Base-by-base conservation (phyloP, 2,888 invertebrate genomes). In the Parnassius glacialis region DNA sequence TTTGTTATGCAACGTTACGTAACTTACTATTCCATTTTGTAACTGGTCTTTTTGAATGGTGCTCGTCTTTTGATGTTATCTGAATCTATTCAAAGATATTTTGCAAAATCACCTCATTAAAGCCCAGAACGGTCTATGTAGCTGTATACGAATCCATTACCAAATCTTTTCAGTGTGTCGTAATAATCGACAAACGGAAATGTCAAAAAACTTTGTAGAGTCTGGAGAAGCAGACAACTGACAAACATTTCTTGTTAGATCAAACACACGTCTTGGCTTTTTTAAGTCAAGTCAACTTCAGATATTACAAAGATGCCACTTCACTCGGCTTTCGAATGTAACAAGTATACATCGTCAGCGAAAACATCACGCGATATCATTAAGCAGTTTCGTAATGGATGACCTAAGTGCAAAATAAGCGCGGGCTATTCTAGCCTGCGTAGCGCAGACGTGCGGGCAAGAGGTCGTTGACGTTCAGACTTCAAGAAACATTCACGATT, bases 371-470 rank as follows among this genome's bases (percentile, higher is more conserved):
- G 16, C n/a, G 48, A 48, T 59, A 45, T 59, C 52, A 52, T 42
- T n/a, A 42, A 52, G 51, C 20, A 41, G 45, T 61, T 25, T 57
- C 61, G 48, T 44, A 61, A 61, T 20, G 52, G 56, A 56, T 56
- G 61, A 61, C 50, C 61, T 56, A 44, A 59, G 53, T 53, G 59
- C 41, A 20, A 54, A 48, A 12, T 41, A 16, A 12, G 42, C 51
- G 51, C 25, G 51, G 9, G 20, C 44, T 57, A 41, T 52, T 56
- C 61, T 56, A 51, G 51, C 50, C 61, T 42, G 50, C 10, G 20
- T 13, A 16, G 11, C 34, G 52, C 45, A 10, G 20, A 12, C 51
- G 25, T 43, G 12, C 52, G 25, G 44, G 52, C 25, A 25, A 3
- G 48, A 43, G 60, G 54, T 60, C 60, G 34, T 50, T 54, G 54